These are phyloP conservation scores for Gavia stellata DNA, from an alignment of 2,113 vertebrate species.

Conservation along the genomic window DNA sequence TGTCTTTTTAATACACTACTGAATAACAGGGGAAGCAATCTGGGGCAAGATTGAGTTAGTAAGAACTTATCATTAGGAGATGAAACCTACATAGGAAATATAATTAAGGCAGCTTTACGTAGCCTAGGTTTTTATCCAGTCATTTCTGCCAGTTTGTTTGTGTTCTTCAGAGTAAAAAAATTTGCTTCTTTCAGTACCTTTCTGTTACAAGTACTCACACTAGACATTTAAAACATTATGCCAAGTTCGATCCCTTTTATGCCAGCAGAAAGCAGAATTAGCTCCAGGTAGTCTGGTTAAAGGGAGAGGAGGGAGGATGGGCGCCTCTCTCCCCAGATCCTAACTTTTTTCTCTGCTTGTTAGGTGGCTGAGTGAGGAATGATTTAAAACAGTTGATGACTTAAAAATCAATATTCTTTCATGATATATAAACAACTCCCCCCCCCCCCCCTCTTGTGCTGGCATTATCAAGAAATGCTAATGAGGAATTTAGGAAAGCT, in stretches of 20 bases:
- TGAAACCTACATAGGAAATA: background rate
- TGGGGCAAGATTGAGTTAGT: background rate
- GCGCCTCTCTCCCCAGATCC: background rate
- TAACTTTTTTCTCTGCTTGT: background rate
- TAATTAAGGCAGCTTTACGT: background rate
- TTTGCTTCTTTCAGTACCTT: background rate
- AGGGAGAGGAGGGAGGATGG: background rate
- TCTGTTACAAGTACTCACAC: background rate
- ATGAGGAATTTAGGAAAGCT: background rate
- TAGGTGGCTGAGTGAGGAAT: background rate
- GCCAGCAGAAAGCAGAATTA: background rate
- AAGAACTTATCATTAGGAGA: background rate
- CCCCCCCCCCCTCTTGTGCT: background rate
- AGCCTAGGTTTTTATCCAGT: background rate
- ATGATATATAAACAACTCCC: background rate
- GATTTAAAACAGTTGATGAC: background rate
- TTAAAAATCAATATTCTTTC: background rate
- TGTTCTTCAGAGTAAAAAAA: background rate
- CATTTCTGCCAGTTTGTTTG: background rate
- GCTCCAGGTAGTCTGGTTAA: background rate
- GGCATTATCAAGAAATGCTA: background rate
- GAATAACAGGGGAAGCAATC: background rate
- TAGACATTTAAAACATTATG: background rate
- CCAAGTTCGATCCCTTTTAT: background rate
- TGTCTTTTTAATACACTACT: background rate